Base-by-base conservation (phyloP, 2,113 vertebrate species). In the Romanogobio albipinnatus region DNA sequence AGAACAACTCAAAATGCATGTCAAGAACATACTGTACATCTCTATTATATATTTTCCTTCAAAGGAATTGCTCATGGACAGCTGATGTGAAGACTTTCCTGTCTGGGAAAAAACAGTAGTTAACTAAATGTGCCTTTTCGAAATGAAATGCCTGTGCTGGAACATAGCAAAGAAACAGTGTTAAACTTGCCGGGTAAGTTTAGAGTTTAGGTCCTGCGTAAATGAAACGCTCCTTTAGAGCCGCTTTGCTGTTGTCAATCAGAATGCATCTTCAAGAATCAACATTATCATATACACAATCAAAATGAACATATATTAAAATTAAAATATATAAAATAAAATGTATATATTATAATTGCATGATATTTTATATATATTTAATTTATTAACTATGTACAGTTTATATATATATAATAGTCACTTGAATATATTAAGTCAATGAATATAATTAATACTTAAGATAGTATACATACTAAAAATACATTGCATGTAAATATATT, bases 31-130 rank as follows among this genome's bases (percentile, higher is more conserved):
- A 29, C 9, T 76, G 17, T 76, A 22, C 0, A 15, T 4, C 9
- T 53, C 29, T 56, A 17, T 11, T 15, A 17, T 11, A 77, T 77
- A 5, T 59, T 77, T 77, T 59, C 5, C 53, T 22, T 43, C 19
- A 58, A 10, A 43, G 53, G 36, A 77, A n/a, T 77, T 59, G 33
- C 10, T 59, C 58, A 15, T 59, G 22, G 76, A 6, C 19, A 43
- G 76, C 36, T 36, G 11, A 77, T n/a, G 53, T 43, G 76, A 77
- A 77, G 19, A 43, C 33, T 77, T 14, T 59, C 53, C 76, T 59
- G 7, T 14, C 76, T 77, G 53, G 53, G 53, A 36, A 36, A 36
- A 36, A 36, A 36, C 0, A 3, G 24, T 56, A 53, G 53, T 76
- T 49, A 76, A 76, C 49, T 19, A 56, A 17, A 51, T 53, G 19